Conservation (phyloP, 2,888 invertebrate species). For the Trachelus tabidus region DNA sequence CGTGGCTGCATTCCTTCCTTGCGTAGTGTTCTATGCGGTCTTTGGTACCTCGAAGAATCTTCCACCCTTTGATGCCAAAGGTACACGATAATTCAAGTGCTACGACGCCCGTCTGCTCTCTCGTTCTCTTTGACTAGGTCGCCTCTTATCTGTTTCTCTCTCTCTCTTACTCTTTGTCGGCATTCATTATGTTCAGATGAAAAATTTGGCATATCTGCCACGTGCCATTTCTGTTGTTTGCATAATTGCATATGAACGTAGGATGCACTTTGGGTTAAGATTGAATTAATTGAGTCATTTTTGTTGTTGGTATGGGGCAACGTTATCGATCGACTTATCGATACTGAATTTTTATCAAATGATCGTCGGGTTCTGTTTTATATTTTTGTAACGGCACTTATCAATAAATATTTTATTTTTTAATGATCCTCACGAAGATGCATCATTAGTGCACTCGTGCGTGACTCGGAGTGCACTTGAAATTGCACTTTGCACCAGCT, state of each 20-base stretch:
- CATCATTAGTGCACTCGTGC: neutral
- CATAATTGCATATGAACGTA: neutral
- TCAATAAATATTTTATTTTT: neutral
- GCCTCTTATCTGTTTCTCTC: neutral
- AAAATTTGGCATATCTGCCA: neutral
- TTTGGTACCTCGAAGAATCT: neutral
- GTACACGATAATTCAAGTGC: neutral
- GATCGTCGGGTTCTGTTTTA: too few species aligned
- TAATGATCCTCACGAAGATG: neutral
- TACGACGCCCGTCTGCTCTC: neutral
- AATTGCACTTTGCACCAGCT: neutral
- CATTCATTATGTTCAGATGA: neutral
- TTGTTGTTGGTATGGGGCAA: neutral
- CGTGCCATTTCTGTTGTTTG: neutral
- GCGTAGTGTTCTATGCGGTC: neutral
- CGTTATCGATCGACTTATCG: neutral
- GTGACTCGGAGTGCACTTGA: neutral
- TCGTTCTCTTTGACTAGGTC: neutral
- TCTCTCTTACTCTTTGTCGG: neutral
- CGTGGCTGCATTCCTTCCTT: neutral
- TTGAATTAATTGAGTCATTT: neutral
- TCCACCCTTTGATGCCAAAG: neutral
- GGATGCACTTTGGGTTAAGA: neutral
- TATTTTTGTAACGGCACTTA: neutral
- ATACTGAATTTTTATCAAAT: neutral